Evolutionary conservation across 1,140 invertebrate species (phyloP).

Genomic region (Anagrus nilaparvatae): DNA sequence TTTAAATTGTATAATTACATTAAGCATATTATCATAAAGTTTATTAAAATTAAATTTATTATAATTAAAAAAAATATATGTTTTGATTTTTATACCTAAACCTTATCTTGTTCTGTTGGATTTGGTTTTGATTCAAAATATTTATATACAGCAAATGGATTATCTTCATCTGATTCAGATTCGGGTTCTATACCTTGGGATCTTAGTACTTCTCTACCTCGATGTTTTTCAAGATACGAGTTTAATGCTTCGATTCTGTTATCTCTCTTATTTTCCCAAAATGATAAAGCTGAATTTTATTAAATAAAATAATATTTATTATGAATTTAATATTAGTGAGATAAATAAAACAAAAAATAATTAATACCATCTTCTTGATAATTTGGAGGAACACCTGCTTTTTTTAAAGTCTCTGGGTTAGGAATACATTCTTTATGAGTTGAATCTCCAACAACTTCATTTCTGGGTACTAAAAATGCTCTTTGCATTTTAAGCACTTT

Average conservation of each 20-base stretch:
- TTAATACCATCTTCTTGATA: slow-evolving; percentile 29
- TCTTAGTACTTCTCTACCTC: slow-evolving; percentile 26
- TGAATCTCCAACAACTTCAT: slow-evolving; percentile 30
- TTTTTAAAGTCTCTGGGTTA: slow-evolving; percentile 25
- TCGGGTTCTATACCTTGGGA: slow-evolving; percentile 24
- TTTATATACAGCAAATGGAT: slow-evolving; percentile 25
- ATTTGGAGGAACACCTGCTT: slow-evolving; percentile 28
- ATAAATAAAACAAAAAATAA: not conserved
- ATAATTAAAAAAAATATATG: too few relatives aligned
- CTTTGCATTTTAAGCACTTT: slow-evolving; percentile 44
- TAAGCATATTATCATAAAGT: too few relatives aligned
- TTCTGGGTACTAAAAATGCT: slow-evolving; percentile 37
- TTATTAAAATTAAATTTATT: too few relatives aligned
- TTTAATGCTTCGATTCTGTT: slow-evolving; percentile 26
- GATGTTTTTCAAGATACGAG: slow-evolving; percentile 29
- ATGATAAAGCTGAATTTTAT: slow-evolving; percentile 15
- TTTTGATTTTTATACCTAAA: too few relatives aligned
- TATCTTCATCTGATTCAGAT: slow-evolving; percentile 32
- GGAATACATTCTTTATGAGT: slow-evolving; percentile 22
- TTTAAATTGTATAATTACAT: too few relatives aligned
- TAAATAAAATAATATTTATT: slow-evolving; percentile 3
- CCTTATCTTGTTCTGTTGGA: too few relatives aligned
- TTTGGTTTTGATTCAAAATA: slow-evolving; percentile 2
- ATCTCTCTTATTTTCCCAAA: slow-evolving; percentile 25
- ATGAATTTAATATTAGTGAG: not conserved